Evolutionary conservation across 1,140 invertebrate genomes (phyloP), one percentile per base, ranked within the genome.

Genomic region (Musca vetustissima): DNA sequence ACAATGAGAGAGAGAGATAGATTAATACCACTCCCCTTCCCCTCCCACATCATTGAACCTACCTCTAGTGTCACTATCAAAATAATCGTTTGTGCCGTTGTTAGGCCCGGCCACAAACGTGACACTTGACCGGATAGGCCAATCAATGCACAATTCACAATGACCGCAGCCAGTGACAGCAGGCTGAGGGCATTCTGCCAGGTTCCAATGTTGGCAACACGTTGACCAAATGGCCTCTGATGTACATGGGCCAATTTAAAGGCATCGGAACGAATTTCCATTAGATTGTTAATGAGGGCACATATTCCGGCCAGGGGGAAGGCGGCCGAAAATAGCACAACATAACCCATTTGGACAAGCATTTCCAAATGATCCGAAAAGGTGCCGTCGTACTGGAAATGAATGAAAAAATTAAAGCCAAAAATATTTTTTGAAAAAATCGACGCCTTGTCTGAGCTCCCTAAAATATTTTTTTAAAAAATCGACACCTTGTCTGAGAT

Each of bases 331-430:
- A 99, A 99, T 11, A 98, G 86, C 68, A 97, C 93, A 28, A 98
- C 96, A 84, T 98, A 98, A 47, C 96, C 96, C 78, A 98, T 90
- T 80, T 98, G 97, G 15, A 98, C 96, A 66, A 98, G 89, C 93
- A 99, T 97, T 85, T 99, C 97, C 71, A 99, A 84, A 81, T 98
- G 97, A 83, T 99, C 97, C 19, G 96, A 94, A 85, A 97, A 97
- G 0, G 96, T 97, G 48, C 95, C 94, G 72, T 93, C 91, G 79
- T 92, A 93, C 90, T 97, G 86, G 68, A 83, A 76, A 1, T 47
- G 32, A 14, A 13, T 17, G 14, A n/a, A n/a, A 17, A n/a, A n/a
- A n/a, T n/a, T n/a, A n/a, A n/a, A n/a, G n/a, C n/a, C n/a, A n/a
- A n/a, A n/a, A n/a, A n/a, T n/a, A n/a, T n/a, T n/a, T n/a, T n/a